These are phyloP conservation scores for Seriola dumerili DNA, from an alignment of 2,113 vertebrate genomes.

Conservation along the genomic window DNA sequence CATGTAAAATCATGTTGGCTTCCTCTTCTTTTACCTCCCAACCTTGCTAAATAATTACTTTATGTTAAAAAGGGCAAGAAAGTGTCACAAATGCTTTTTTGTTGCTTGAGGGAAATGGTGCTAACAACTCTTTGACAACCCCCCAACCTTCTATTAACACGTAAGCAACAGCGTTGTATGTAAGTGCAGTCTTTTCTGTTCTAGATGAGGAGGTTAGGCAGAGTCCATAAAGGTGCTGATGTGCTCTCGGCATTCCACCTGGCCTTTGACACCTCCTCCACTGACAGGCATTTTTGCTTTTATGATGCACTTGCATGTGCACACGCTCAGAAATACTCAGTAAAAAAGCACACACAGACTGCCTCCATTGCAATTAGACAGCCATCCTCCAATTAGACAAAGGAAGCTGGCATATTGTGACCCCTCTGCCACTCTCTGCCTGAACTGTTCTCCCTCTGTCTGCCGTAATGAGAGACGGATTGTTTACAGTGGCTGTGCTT, in stretches of 20 bases:
- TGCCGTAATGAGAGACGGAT: constrained; percentile 73
- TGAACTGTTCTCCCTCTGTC: constrained; percentile 64
- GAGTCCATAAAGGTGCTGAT: constrained; percentile 35
- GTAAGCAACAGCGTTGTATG: background rate
- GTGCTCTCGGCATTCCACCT: constrained; percentile 35
- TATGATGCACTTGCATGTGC: constrained; percentile 11
- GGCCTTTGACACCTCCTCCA: constrained; percentile 49
- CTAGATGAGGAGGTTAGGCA: constrained; percentile 30
- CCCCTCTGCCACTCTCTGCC: constrained; percentile 69
- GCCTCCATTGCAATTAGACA: constrained; percentile 71
- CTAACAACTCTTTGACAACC: constrained; percentile 17
- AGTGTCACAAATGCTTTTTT: constrained; percentile 10
- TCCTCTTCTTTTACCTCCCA: constrained; percentile 14
- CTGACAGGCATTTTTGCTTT: constrained; percentile 27
- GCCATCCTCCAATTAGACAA: constrained; percentile 79
- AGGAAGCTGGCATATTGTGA: constrained; percentile 77
- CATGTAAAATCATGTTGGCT: constrained; percentile 3
- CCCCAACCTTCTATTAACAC: background rate
- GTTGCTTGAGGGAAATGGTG: constrained; percentile 25
- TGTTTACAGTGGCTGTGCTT: constrained; percentile 73
- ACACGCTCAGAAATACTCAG: background rate
- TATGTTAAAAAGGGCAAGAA: constrained; percentile 11
- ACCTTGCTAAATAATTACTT: constrained; percentile 47
- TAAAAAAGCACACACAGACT: constrained; percentile 19
- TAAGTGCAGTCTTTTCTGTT: constrained; percentile 1